phyloP scores from a whole-genome alignment of 2,888 invertebrate genomes.

The Meloe dianella region DNA sequence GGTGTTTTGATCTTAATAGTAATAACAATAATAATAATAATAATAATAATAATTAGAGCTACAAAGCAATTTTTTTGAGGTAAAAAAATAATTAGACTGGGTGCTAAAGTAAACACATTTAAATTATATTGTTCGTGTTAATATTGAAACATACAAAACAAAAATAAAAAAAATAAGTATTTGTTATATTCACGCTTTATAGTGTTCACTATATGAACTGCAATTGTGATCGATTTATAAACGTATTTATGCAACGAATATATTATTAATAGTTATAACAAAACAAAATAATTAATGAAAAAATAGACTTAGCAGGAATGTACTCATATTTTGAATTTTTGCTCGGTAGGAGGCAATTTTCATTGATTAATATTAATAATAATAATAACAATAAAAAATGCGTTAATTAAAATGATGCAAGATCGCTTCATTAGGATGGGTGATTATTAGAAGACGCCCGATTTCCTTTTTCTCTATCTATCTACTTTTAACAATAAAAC shows the following conservation, averaged over 20 bases:
- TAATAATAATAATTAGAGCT: constrained; percentile 9
- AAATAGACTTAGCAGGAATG: constrained; percentile 24
- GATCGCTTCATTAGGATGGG: constrained; percentile 7
- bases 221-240: constrained; percentile 59
- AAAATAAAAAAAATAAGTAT: constrained; percentile 26
- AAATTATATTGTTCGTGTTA: constrained; percentile 53
- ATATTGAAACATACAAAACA: constrained; percentile 35
- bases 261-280: constrained; percentile 34
- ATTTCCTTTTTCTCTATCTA: not conserved
- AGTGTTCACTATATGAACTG: constrained; percentile 61
- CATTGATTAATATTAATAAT: constrained; percentile 25
- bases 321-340: constrained; percentile 40
- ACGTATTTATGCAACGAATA: constrained; percentile 54
- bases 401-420: not conserved
- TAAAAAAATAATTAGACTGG: constrained; percentile 50
- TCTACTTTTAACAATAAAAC: not conserved
- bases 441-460: not conserved
- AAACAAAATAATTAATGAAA: constrained; percentile 36
- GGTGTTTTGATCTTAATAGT: constrained; percentile 1
- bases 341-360: constrained; percentile 43
- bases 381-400: constrained; percentile 2
- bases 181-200: constrained; percentile 58
- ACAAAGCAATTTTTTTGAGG: constrained; percentile 35
- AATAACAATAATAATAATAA: not conserved
- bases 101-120: constrained; percentile 50